Evolutionary conservation across 2,888 invertebrate species (phyloP).

Genomic region (Troilus luridus): DNA sequence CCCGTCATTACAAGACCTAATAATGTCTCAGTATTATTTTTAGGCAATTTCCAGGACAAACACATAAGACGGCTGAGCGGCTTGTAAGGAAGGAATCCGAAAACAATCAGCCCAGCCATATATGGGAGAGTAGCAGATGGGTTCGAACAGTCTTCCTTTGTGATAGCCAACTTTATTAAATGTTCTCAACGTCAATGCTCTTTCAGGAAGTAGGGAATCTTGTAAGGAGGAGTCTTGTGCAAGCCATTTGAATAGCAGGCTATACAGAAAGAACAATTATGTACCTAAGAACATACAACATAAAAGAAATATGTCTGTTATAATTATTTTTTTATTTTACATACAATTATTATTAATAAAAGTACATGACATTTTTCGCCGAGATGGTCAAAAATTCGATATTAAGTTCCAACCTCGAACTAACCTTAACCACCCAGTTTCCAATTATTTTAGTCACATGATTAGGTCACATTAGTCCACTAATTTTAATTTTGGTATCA

Average conservation of each 20-base stretch:
- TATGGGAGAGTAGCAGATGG: not conserved
- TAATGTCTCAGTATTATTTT: not conserved
- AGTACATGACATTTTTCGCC: too few species aligned
- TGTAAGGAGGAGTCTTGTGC: not conserved
- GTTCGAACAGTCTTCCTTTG: not conserved
- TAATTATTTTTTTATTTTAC: too few species aligned
- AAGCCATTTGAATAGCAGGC: not conserved
- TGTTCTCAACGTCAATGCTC: not conserved
- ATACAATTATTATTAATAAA: too few species aligned
- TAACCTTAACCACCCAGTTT: too few species aligned
- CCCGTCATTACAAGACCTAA: not conserved
- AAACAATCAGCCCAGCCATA: constrained; percentile 13
- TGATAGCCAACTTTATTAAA: not conserved
- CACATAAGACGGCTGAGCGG: not conserved
- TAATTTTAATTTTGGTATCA: too few species aligned
- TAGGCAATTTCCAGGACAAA: not conserved
- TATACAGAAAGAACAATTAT: too few species aligned
- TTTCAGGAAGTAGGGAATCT: not conserved
- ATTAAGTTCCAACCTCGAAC: too few species aligned
- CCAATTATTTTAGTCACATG: too few species aligned
- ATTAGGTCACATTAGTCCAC: too few species aligned
- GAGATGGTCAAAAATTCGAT: too few species aligned
- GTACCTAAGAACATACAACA: too few species aligned
- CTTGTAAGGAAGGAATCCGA: not conserved
- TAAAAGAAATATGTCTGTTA: too few species aligned